phyloP scores from a whole-genome alignment of 2,888 invertebrate genomes.

The Trichacis sp. region DNA sequence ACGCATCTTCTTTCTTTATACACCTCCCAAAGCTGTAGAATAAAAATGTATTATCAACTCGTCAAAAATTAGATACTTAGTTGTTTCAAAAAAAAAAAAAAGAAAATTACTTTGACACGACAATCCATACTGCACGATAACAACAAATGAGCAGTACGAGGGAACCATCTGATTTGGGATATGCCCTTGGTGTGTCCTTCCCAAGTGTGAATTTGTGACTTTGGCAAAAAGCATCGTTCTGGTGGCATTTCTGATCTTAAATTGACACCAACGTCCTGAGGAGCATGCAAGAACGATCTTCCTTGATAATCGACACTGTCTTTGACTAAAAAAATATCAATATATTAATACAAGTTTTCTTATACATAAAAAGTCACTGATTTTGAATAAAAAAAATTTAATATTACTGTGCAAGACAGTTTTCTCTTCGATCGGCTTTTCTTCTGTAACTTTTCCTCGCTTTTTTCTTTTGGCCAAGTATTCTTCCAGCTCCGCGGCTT shows the following conservation, averaged over 20 bases:
- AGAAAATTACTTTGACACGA: slow-evolving; percentile 82
- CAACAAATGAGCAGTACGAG: slow-evolving; percentile 92
- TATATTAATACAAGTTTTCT: too few relatives aligned
- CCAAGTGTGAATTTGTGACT: slow-evolving; percentile 96
- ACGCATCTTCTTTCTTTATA: slow-evolving; percentile 94
- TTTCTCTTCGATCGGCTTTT: slow-evolving; percentile 93
- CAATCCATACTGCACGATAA: slow-evolving; percentile 97
- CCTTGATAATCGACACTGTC: slow-evolving; percentile 97
- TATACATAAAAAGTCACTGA: too few relatives aligned
- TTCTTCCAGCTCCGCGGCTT: slow-evolving; percentile 94
- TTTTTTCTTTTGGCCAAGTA: slow-evolving; percentile 92
- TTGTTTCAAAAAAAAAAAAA: too few relatives aligned
- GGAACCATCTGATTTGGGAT: slow-evolving; percentile 95
- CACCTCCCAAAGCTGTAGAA: slow-evolving; percentile 91
- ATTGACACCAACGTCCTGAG: slow-evolving; percentile 93
- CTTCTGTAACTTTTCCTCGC: slow-evolving; percentile 82
- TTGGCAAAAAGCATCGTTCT: slow-evolving; percentile 95
- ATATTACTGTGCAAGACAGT: slow-evolving; percentile 81
- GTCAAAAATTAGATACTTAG: too few relatives aligned
- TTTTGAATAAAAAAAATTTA: not conserved
- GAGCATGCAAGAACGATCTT: slow-evolving; percentile 91
- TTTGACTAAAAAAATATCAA: slow-evolving; percentile 82
- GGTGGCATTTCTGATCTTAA: slow-evolving; percentile 89
- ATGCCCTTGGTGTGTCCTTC: slow-evolving; percentile 97
- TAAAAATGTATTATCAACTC: too few relatives aligned